Conservation (phyloP, 1,140 invertebrate genomes). For the Littorina saxatilis region DNA sequence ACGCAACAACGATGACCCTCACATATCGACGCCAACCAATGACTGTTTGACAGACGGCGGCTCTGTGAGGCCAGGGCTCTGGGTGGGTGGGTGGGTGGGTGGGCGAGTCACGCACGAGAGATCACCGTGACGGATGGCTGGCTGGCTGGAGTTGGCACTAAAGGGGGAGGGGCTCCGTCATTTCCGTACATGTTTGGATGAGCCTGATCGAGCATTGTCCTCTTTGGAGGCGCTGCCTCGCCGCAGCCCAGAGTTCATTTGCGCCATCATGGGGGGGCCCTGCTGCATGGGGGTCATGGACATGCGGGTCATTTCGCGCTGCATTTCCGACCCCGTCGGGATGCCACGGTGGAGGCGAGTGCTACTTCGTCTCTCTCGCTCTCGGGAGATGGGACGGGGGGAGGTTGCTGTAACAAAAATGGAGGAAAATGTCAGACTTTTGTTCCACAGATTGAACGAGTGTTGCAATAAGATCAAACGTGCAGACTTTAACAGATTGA, state of each 20-base stretch:
- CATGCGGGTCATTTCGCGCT: conserved; percentile 62
- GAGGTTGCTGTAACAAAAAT: conserved; percentile 63
- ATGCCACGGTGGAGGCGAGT: conserved; percentile 71
- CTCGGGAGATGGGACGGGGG: conserved; percentile 71
- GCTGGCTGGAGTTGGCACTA: conserved; percentile 25
- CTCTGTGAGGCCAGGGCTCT: not conserved
- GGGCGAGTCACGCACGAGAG: conserved; percentile 17
- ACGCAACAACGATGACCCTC: too few relatives aligned
- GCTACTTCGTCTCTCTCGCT: conserved; percentile 70
- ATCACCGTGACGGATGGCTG: conserved; percentile 14
- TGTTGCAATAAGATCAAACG: too few relatives aligned
- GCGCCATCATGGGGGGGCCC: conserved; percentile 42
- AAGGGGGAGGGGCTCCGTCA: not conserved
- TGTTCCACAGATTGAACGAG: too few relatives aligned
- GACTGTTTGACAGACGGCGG: too few relatives aligned
- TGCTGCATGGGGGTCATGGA: conserved; percentile 64
- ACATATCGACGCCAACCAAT: not conserved
- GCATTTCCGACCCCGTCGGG: conserved; percentile 62
- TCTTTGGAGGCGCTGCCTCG: conserved; percentile 73
- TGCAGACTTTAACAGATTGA: too few relatives aligned
- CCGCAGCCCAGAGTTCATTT: conserved; percentile 62
- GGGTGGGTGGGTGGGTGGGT: not conserved
- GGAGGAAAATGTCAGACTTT: not conserved
- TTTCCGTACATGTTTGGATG: conserved; percentile 67
- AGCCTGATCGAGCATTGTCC: conserved; percentile 65